A percentile compares a stretch with the other conserved stretches of the same genome.
phyloP scores from a whole-genome alignment of 2,888 invertebrate species.

The Altica lythri region DNA sequence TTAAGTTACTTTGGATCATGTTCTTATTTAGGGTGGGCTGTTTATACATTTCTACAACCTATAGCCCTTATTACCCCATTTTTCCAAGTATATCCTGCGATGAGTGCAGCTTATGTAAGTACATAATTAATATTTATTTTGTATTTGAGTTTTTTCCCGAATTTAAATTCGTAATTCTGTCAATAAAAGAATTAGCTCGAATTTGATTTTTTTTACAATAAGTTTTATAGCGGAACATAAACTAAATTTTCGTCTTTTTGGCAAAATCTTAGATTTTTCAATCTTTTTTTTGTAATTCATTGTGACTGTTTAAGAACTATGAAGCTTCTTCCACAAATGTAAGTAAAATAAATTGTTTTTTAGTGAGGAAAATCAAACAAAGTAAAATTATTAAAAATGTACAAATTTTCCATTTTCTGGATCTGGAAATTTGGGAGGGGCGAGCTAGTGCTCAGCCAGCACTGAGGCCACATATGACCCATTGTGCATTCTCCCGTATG shows the following conservation, averaged over 20 bases:
- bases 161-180: background rate
- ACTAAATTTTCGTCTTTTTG: background rate
- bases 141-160: background rate
- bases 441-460: too few relatives aligned
- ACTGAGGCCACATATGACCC: too few relatives aligned
- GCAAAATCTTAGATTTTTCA: background rate
- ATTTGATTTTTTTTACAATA: too few relatives aligned
- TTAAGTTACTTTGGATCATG: slow-evolving; percentile 80
- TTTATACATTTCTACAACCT: slow-evolving; percentile 77
- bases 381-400: too few relatives aligned
- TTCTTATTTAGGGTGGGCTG: slow-evolving; percentile 78
- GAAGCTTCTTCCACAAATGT: too few relatives aligned
- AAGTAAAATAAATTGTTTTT: too few relatives aligned
- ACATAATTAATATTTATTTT: background rate
- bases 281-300: background rate
- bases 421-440: too few relatives aligned
- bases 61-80: slow-evolving; percentile 76
- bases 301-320: background rate
- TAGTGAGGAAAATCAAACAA: too few relatives aligned
- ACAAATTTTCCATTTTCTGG: too few relatives aligned
- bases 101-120: slow-evolving; percentile 87
- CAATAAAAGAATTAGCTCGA: background rate
- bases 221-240: background rate
- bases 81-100: slow-evolving; percentile 83
- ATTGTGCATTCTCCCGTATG: too few relatives aligned